Evolutionary conservation across 92 coral and sea anemone species (phyloP).

Genomic region (Pocillopora grandis): DNA sequence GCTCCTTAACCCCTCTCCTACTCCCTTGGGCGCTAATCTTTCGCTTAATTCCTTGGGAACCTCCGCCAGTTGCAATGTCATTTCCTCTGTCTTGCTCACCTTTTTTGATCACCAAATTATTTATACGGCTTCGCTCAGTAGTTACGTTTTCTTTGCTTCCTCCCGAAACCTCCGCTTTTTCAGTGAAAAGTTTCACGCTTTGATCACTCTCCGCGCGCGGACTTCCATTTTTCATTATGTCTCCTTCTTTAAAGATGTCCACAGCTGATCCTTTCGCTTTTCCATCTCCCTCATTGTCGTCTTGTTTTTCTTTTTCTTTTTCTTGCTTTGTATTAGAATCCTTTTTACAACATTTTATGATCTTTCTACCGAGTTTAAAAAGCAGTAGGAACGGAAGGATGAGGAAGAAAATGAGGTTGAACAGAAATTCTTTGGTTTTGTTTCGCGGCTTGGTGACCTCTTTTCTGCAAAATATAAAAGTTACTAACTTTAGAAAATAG

Average conservation of each 20-base stretch:
- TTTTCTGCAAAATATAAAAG: slow-evolving; percentile 56
- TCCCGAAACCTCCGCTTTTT: neutral
- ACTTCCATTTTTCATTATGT: slow-evolving; percentile 11
- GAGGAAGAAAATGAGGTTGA: slow-evolving; percentile 85
- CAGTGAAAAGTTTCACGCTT: neutral
- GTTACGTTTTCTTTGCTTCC: slow-evolving; percentile 10
- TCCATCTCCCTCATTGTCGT: neutral
- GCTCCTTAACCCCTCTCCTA: neutral
- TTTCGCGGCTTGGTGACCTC: slow-evolving; percentile 84
- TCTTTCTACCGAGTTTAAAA: slow-evolving; percentile 10
- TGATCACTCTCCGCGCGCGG: neutral
- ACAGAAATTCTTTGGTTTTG: slow-evolving; percentile 73
- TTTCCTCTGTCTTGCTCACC: slow-evolving; percentile 16
- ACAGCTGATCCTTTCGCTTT: slow-evolving; percentile 7
- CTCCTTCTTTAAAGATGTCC: slow-evolving; percentile 12
- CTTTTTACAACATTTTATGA: slow-evolving; percentile 1
- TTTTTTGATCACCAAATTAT: slow-evolving; percentile 8
- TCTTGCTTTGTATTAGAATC: neutral
- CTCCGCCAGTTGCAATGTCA: neutral
- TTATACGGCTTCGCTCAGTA: slow-evolving; percentile 14
- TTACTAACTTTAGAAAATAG: too few relatives aligned
- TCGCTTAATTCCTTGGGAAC: neutral
- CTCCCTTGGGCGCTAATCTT: neutral
- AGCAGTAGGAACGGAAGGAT: slow-evolving; percentile 63
- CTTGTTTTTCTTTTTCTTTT: neutral